These are phyloP conservation scores for Cryptomyrus ogoouensis DNA, from an alignment of 2,113 vertebrate species.

Conservation along the genomic window DNA sequence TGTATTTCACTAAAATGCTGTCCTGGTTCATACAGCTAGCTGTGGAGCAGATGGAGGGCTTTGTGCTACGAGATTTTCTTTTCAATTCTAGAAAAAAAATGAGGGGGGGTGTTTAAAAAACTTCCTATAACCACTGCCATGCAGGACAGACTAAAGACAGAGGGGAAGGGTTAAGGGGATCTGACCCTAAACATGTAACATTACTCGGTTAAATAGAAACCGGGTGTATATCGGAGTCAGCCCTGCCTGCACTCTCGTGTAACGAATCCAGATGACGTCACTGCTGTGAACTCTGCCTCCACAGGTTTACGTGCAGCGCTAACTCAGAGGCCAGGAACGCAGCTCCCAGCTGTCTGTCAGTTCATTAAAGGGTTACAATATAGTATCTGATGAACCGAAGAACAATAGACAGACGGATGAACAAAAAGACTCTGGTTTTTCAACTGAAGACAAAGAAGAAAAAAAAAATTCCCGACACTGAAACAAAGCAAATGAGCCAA, in stretches of 20 bases:
- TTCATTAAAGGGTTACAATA: neutral
- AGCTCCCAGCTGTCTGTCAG: neutral
- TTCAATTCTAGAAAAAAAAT: neutral
- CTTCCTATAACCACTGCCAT: neutral
- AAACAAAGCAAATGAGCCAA: neutral
- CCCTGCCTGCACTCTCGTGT: neutral
- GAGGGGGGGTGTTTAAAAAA: neutral
- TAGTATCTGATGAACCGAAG: neutral
- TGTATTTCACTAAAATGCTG: neutral
- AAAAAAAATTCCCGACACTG: neutral
- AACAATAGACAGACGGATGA: neutral
- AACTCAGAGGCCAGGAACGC: neutral
- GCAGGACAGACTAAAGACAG: neutral
- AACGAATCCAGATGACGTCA: slow-evolving; percentile 6
- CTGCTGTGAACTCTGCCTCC: neutral
- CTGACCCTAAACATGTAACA: neutral
- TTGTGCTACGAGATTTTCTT: neutral
- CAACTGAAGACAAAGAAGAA: neutral
- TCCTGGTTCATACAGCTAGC: neutral
- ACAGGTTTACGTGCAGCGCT: neutral
- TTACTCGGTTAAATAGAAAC: neutral
- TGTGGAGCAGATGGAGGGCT: neutral
- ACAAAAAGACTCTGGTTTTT: neutral
- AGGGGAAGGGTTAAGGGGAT: neutral
- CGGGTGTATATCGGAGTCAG: neutral